Evolutionary conservation across 2,797 vertebrate genomes (phyloP), one percentile per base, ranked within the genome.

Genomic region (Pempheris klunzingeri): DNA sequence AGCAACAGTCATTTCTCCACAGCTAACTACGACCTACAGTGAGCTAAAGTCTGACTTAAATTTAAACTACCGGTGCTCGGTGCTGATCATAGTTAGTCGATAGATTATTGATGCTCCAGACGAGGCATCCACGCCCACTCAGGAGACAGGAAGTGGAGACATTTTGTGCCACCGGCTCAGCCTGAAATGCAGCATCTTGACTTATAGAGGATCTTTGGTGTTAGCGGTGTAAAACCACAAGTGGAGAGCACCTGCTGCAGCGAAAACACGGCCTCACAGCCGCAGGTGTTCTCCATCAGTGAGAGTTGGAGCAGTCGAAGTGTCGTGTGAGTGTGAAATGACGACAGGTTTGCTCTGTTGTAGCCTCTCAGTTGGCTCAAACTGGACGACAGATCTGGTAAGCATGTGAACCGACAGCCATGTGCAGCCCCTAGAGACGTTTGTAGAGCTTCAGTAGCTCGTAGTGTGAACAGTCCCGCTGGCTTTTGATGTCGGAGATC

Each of bases 381-480:
- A 76, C 52, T 74, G 91, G 92, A 91, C 77, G 1, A 18, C 77
- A 43, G 39, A 74, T 26, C n/a, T 55, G 93, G 92, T 93, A 92
- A 93, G 90, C 67, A 67, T 41, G 46, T 50, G 53, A 49, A 39
- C n/a, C 26, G 32, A 61, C 39, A 44, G 12, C 4, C 44, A 4
- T 1, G 22, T 32, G 34, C 22, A 52, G 69, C 24, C 8, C 11
- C 0, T 65, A 58, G 49, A 22, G 14, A 18, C 3, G 26, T 6
- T 11, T 50, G 11, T 72, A 80, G 80, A 57, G 50, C 55, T 32
- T 7, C 32, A 11, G 50, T 52, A 63, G 26, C 18, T 55, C n/a
- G 0, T 53, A 14, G 28, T 38, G 41, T 22, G 34, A 62, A 54
- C 17, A 60, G 5, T 34, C 50, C 26, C 30, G 52, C 3, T 49